Evolutionary conservation across 2,888 invertebrate genomes (phyloP), one percentile per base, ranked within the genome.

Genomic region (Dastarcus helophoroides): DNA sequence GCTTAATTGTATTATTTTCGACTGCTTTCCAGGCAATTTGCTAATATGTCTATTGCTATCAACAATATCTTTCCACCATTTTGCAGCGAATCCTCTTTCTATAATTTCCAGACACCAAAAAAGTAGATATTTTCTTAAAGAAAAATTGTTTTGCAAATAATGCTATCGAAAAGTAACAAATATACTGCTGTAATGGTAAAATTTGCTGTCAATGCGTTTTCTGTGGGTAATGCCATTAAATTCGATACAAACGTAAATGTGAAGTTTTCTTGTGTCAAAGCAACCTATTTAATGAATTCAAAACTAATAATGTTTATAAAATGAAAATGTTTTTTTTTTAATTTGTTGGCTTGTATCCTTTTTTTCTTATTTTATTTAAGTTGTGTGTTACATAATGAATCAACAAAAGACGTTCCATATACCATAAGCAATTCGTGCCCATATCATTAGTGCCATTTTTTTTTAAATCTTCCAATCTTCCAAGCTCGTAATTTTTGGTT

Each of bases 21-120:
- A 6, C n/a, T 17, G 6, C 6, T 6, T 6, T 7, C 19, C n/a
- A 7, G 19, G 19, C n/a, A 17, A 17, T 17, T 7, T 17, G 19
- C 19, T 17, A n/a, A 7, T 17, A 17, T 17, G 6, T n/a, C 19
- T 17, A 17, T 17, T 17, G 19, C n/a, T 6, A 7, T 17, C 19
- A 6, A 17, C n/a, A 17, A 17, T 17, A 7, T 17, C 19, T 17
- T 17, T 17, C 19, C 19, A 17, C 19, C 19, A 17, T 17, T 17
- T 17, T 6, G n/a, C 19, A 17, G n/a, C 19, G 6, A 17, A 17
- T 7, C 19, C 19, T 17, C 19, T 17, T n/a, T 17, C 19, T 6
- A 17, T n/a, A 17, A 17, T 17, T 17, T 17, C 19, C n/a, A 7
- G 19, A 6, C 6, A 17, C 19, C 19, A 17, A 17, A 6, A n/a